Percentiles rank a stretch among this genome's conserved stretches.
These are phyloP conservation scores for Magallana nippona DNA, from an alignment of 2,888 invertebrate genomes.

Conservation along the genomic window DNA sequence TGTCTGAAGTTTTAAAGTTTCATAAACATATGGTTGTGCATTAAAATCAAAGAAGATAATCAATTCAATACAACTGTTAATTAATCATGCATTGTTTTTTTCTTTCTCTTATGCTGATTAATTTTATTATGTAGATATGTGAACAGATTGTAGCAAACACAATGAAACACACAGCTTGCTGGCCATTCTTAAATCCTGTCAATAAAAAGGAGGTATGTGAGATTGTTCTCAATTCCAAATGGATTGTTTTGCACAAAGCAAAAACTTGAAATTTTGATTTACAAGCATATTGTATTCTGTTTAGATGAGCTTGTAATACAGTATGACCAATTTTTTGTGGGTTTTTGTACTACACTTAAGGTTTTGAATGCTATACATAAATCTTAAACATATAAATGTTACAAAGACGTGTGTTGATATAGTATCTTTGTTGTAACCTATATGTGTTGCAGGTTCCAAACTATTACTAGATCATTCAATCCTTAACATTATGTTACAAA, in stretches of 20 bases:
- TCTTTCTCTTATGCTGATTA: background rate
- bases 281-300: no score
- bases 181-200: slow-evolving; percentile 97
- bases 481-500: background rate
- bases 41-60: no score
- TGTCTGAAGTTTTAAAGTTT: no score
- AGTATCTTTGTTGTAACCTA: background rate
- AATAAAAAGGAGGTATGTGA: slow-evolving; percentile 87
- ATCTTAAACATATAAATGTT: background rate
- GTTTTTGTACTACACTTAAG: background rate
- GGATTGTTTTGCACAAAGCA: no score
- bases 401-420: background rate
- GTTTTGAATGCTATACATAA: background rate
- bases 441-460: no score
- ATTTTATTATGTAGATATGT: slow-evolving; percentile 67
- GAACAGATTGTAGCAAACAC: slow-evolving; percentile 87
- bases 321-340: no score
- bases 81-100: no score
- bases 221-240: background rate
- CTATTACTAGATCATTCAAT: background rate
- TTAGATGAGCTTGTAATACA: no score
- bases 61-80: background rate
- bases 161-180: slow-evolving; percentile 94
- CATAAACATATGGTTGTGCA: no score
- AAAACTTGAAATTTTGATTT: no score